phyloP scores from a whole-genome alignment of 2,113 vertebrate species.

The Chaetops frenatus region DNA sequence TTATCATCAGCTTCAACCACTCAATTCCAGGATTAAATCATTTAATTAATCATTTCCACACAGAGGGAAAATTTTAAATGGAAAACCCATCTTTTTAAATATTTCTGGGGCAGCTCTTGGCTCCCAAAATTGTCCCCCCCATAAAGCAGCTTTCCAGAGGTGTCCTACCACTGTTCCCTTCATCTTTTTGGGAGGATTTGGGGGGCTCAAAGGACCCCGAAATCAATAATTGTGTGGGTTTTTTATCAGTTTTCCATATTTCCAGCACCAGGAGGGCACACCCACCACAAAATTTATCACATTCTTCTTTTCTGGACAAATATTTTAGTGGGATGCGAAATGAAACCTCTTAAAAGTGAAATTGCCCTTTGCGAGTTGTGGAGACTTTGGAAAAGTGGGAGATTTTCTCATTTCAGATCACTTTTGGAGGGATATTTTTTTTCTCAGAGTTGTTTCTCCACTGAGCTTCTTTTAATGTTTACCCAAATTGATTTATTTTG shows the following conservation, averaged over 20 bases:
- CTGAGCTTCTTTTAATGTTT: neutral
- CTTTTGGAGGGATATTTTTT: neutral
- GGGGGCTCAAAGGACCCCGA: neutral
- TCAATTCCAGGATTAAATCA: accelerated
- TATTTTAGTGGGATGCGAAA: accelerated
- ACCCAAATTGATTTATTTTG: neutral
- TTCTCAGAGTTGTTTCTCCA: neutral
- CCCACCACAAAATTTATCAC: neutral
- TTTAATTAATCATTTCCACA: neutral
- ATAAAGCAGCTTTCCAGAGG: neutral
- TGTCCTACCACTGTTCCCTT: neutral
- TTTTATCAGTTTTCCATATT: neutral
- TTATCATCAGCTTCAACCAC: accelerated
- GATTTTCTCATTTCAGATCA: neutral
- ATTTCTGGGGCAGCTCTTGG: neutral
- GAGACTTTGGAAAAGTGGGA: neutral
- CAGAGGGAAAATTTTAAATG: neutral
- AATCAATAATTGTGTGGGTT: neutral
- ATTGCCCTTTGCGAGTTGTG: neutral
- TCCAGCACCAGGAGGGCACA: accelerated
- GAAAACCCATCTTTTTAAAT: accelerated
- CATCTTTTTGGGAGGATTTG: neutral
- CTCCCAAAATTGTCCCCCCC: accelerated
- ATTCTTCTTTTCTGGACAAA: neutral
- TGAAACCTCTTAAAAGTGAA: neutral